Conservation (phyloP, 1,140 invertebrate genomes). For the Bombus pyrosoma region DNA sequence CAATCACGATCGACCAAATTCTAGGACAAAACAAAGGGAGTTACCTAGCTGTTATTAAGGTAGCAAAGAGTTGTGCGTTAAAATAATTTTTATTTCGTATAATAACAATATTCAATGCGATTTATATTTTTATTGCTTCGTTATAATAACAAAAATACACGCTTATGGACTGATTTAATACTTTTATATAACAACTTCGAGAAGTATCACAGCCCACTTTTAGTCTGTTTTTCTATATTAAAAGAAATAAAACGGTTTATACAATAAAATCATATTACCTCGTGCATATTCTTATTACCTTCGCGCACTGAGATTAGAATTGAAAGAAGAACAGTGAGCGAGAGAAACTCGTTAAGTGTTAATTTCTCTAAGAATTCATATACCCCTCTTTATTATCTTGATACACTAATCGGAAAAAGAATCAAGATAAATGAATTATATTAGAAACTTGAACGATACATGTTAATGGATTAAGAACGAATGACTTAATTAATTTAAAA, state of each 20-base stretch:
- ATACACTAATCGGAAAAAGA: too few species aligned
- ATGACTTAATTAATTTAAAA: conserved; percentile 27
- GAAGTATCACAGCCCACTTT: too few species aligned
- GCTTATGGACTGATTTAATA: too few species aligned
- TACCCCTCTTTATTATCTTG: not conserved
- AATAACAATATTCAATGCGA: not conserved
- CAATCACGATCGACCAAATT: too few species aligned
- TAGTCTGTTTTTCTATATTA: not conserved
- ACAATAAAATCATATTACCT: not conserved
- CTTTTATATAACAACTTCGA: too few species aligned
- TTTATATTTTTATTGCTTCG: not conserved
- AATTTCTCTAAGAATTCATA: not conserved
- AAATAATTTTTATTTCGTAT: not conserved
- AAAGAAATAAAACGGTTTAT: not conserved
- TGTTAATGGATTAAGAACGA: conserved; percentile 4
- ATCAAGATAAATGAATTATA: not conserved
- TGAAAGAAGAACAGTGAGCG: not conserved
- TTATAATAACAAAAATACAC: not conserved
- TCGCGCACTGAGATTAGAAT: not conserved
- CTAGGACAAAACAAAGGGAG: not conserved
- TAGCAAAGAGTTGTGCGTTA: not conserved
- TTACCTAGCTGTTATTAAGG: accelerated
- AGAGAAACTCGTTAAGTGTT: conserved; percentile 14
- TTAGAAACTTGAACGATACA: not conserved
- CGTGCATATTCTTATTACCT: not conserved